Conservation (phyloP, 2,888 invertebrate species). For the Eretmocerus hayati region DNA sequence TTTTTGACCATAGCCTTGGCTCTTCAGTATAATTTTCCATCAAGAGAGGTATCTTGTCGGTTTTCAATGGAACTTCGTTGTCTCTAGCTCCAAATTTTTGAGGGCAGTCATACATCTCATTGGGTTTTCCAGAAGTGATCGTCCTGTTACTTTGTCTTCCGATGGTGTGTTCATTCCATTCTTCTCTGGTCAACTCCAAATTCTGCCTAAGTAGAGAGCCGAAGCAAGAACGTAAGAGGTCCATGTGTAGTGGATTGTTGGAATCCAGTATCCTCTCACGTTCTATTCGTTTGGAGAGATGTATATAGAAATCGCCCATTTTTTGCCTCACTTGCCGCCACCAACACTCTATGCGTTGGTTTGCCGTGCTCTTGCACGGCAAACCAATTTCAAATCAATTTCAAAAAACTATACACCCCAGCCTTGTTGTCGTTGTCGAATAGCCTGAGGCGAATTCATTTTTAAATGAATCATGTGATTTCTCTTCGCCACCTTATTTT, state of each 20-base stretch:
- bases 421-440: not conserved
- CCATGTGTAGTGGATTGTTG: not conserved
- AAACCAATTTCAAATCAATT: too few species aligned
- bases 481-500: too few species aligned
- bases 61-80: not conserved
- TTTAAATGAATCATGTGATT: not conserved
- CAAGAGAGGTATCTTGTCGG: not conserved
- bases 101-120: too few species aligned
- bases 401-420: not conserved
- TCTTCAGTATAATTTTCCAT: not conserved
- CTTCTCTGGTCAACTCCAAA: not conserved
- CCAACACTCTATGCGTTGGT: not conserved
- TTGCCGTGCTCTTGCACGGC: not conserved
- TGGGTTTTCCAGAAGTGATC: not conserved
- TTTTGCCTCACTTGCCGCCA: not conserved
- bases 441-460: not conserved
- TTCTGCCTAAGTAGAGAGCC: not conserved
- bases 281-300: not conserved
- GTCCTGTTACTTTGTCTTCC: not conserved
- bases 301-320: not conserved
- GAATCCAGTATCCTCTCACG: not conserved
- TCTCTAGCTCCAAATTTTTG: too few species aligned
- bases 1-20: not conserved
- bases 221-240: not conserved
- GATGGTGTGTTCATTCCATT: not conserved